These are phyloP conservation scores for Psylliodes chrysocephalus DNA, from an alignment of 2,888 invertebrate species.

Conservation along the genomic window DNA sequence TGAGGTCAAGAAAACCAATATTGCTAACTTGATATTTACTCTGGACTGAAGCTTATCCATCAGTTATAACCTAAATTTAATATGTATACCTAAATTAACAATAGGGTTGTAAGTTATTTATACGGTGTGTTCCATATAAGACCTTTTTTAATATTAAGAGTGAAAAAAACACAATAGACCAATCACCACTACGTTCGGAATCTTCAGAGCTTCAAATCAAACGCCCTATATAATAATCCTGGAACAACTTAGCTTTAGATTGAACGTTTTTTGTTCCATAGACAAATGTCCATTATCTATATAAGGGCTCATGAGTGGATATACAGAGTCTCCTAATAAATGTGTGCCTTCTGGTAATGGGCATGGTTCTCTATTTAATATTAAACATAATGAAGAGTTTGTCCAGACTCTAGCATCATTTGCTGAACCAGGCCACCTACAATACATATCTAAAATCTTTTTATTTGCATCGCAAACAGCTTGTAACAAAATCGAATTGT, in stretches of 20 bases:
- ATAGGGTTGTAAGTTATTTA: too few relatives aligned
- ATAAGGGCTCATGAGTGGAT: slow-evolving; percentile 28
- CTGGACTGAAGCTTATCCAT: too few relatives aligned
- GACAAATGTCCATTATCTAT: slow-evolving; percentile 27
- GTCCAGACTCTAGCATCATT: slow-evolving; percentile 30
- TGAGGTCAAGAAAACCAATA: too few relatives aligned
- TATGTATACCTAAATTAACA: too few relatives aligned
- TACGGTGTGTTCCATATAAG: too few relatives aligned
- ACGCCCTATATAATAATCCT: slow-evolving; percentile 32
- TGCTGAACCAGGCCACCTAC: slow-evolving; percentile 32
- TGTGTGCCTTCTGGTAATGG: slow-evolving; percentile 9
- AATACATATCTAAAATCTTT: slow-evolving; percentile 21
- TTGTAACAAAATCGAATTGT: slow-evolving; percentile 5
- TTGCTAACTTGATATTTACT: too few relatives aligned
- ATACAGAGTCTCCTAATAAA: slow-evolving; percentile 27
- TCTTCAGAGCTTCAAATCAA: too few relatives aligned
- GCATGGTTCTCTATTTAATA: neutral
- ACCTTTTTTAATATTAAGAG: too few relatives aligned
- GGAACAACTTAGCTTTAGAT: slow-evolving; percentile 21
- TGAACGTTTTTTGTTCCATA: slow-evolving; percentile 18
- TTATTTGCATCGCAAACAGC: slow-evolving; percentile 2
- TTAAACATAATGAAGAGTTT: slow-evolving; percentile 13
- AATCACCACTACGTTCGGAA: too few relatives aligned
- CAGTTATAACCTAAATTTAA: too few relatives aligned
- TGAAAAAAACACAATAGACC: too few relatives aligned